Evolutionary conservation across 2,113 vertebrate species (phyloP), one percentile per base, ranked within the genome.

Genomic region (Pygoscelis adeliae): DNA sequence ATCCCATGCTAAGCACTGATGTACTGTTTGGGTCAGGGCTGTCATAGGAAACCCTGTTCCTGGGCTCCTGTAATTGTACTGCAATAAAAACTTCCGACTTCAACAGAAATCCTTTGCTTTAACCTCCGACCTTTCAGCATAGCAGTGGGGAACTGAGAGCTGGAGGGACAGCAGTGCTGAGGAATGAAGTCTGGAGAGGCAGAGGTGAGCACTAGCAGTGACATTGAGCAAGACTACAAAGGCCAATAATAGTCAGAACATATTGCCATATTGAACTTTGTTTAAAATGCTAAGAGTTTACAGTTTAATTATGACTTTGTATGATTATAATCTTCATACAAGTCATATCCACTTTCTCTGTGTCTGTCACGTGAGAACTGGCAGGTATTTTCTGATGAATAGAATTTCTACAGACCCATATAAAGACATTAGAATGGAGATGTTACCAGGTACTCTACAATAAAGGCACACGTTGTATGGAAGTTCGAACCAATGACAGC

Each of bases 391-490:
- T 70, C 36, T 40, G 36, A 69, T 69, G 15, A 87, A 21, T 87
- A 21, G 5, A 56, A 15, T 53, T 91, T 44, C 53, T 71, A 15
- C 1, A 62, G n/a, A 59, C 5, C 13, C 11, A 27, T 22, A n/a
- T 17, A 15, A 66, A 67, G 44, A 69, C 6, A 82, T 73, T 7
- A 81, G 36, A 87, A 81, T 29, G 23, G 50, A 62, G 46, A 73
- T 46, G 15, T 27, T 84, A 25, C 32, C 59, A 87, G 21, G 36
- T 29, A 20, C n/a, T 58, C 36, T 49, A 23, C 47, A 56, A 19
- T 26, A 74, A 89, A 73, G 11, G 15, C 36, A 36, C 0, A 1
- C 1, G 1, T n/a, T 88, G 5, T 52, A 20, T 29, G 25, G 11
- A 72, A 55, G 22, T 59, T 87, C 50, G 79, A 58, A 84, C n/a